A percentile compares a stretch with the other conserved stretches of the same genome.
Conservation (phyloP, 2,888 invertebrate genomes). For the Sarcophaga caerulescens region DNA sequence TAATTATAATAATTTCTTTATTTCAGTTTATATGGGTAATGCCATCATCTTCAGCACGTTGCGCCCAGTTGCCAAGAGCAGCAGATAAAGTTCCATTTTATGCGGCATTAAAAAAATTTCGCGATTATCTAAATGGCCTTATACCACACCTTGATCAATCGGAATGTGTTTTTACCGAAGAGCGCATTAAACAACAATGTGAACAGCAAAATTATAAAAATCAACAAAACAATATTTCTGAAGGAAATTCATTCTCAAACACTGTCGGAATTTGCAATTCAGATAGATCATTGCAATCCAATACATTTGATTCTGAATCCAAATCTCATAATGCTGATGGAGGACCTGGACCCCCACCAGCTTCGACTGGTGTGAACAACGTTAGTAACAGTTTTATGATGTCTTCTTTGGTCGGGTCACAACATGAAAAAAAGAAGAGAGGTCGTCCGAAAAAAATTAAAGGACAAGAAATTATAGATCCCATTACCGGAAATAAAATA, state of each 20-base stretch:
- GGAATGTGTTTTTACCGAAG: slow-evolving; percentile 92
- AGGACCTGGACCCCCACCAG: slow-evolving; percentile 33
- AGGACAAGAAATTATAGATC: slow-evolving; percentile 81
- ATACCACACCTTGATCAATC: slow-evolving; percentile 92
- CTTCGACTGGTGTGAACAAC: slow-evolving; percentile 10
- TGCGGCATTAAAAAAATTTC: slow-evolving; percentile 95
- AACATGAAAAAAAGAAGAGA: slow-evolving; percentile 91
- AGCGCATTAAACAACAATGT: slow-evolving; percentile 85
- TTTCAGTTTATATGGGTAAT: slow-evolving; percentile 98
- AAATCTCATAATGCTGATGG: slow-evolving; percentile 36
- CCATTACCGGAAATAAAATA: slow-evolving; percentile 83
- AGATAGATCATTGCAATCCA: slow-evolving; percentile 33
- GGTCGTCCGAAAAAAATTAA: slow-evolving; percentile 91
- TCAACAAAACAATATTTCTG: slow-evolving; percentile 32
- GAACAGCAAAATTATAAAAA: slow-evolving; percentile 81
- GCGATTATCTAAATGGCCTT: slow-evolving; percentile 95
- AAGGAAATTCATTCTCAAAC: slow-evolving; percentile 3
- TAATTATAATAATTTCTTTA: not conserved
- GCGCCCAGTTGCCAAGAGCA: slow-evolving; percentile 97
- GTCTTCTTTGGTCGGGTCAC: slow-evolving; percentile 65
- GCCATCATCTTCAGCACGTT: slow-evolving; percentile 98
- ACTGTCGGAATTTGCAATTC: slow-evolving; percentile 18
- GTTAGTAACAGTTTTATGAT: slow-evolving; percentile 50
- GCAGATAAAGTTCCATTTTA: slow-evolving; percentile 99
- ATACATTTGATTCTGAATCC: slow-evolving; percentile 37